These are phyloP conservation scores for Cryptops parisi DNA, from an alignment of 2,888 invertebrate species.

Conservation along the genomic window DNA sequence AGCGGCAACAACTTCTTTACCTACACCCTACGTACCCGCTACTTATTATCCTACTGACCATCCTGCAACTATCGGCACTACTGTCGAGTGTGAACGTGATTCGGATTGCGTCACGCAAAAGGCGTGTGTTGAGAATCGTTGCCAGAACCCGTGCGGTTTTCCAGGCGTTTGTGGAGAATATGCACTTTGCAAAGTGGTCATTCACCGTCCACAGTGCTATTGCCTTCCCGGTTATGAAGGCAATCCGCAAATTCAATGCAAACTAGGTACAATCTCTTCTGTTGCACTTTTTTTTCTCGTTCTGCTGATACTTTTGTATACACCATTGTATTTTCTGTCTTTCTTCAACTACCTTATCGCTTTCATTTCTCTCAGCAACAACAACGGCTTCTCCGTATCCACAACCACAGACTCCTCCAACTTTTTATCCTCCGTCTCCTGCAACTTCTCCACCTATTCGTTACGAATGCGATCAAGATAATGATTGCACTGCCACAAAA, in stretches of 20 bases:
- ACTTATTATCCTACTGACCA: too few relatives aligned
- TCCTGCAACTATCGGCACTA: too few relatives aligned
- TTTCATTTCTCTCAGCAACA: neutral
- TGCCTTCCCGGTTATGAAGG: conserved; percentile 66
- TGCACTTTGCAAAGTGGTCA: conserved; percentile 60
- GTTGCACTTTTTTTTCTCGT: too few relatives aligned
- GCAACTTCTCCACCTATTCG: conserved; percentile 3
- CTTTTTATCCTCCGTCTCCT: neutral
- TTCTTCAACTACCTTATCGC: neutral
- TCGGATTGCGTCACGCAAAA: conserved; percentile 49
- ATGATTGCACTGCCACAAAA: conserved; percentile 71
- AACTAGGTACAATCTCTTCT: too few relatives aligned
- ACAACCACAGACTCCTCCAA: neutral
- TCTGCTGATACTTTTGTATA: too few relatives aligned
- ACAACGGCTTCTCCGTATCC: neutral
- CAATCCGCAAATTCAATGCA: conserved; percentile 44
- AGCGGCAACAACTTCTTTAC: too few relatives aligned
- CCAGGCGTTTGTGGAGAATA: conserved; percentile 54
- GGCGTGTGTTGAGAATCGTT: conserved; percentile 61
- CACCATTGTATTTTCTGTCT: neutral
- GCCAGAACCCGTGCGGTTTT: conserved; percentile 21
- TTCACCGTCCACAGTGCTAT: conserved; percentile 64
- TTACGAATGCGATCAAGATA: conserved; percentile 61
- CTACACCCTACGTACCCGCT: too few relatives aligned
- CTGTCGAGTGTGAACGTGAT: conserved; percentile 19